These are phyloP conservation scores for Cordilura impudica DNA, from an alignment of 2,888 invertebrate species.

Conservation along the genomic window DNA sequence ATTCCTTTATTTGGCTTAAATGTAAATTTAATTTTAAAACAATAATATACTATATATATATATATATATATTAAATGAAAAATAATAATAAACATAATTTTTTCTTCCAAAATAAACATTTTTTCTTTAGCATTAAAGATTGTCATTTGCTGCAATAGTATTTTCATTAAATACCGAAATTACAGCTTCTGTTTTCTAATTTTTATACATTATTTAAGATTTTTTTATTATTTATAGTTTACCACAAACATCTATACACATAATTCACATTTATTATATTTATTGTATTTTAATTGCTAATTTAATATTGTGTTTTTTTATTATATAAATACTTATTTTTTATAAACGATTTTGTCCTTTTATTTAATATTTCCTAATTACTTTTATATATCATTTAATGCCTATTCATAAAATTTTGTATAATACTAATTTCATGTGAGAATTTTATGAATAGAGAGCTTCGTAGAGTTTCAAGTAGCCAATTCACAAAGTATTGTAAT, in stretches of 20 bases:
- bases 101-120: not conserved
- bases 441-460: too few relatives aligned
- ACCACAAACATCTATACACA: slow-evolving; percentile 58
- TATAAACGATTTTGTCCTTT: not conserved
- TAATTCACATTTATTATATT: slow-evolving; percentile 49
- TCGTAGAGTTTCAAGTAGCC: too few relatives aligned
- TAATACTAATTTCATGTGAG: too few relatives aligned
- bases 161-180: slow-evolving; percentile 14
- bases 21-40: not conserved
- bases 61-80: not conserved
- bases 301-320: not conserved
- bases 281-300: not conserved
- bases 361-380: not conserved
- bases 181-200: slow-evolving; percentile 37
- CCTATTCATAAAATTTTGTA: too few relatives aligned
- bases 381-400: too few relatives aligned
- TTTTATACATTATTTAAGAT: slow-evolving; percentile 54
- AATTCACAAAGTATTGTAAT: too few relatives aligned
- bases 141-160: slow-evolving; percentile 54
- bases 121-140: slow-evolving; percentile 53
- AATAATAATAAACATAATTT: slow-evolving; percentile 11
- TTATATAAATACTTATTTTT: not conserved
- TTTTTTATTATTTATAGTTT: slow-evolving; percentile 23
- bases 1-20: slow-evolving; percentile 19
- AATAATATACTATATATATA: not conserved